Evolutionary conservation across 2,797 vertebrate genomes (phyloP).

Genomic region (Austrolebias charrua): DNA sequence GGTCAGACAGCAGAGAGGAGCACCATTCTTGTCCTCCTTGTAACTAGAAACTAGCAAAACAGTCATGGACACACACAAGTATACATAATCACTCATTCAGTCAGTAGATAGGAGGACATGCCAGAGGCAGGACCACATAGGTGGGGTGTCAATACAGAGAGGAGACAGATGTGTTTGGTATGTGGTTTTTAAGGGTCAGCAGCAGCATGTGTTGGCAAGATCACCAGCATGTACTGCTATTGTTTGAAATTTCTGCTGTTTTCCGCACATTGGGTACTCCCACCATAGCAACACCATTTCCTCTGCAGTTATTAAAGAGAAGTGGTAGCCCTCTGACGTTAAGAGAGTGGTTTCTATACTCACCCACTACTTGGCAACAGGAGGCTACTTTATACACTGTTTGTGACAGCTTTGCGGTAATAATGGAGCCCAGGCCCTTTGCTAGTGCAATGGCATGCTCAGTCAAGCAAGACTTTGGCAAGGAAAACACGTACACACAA

Average conservation of each 20-base stretch:
- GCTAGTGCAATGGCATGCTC: constrained; percentile 72
- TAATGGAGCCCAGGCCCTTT: constrained; percentile 68
- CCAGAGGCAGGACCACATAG: constrained; percentile 68
- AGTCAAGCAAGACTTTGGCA: constrained; percentile 75
- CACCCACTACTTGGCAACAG: constrained; percentile 59
- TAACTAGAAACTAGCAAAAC: constrained; percentile 77
- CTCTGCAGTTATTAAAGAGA: constrained; percentile 6
- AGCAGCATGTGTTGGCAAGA: constrained; percentile 20
- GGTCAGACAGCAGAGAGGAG: constrained; percentile 69
- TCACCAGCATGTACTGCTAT: constrained; percentile 1
- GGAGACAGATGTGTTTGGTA: constrained; percentile 61
- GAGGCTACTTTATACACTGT: constrained; percentile 70
- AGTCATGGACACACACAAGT: constrained; percentile 37
- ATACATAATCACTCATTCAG: constrained; percentile 54
- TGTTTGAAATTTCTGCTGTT: not conserved
- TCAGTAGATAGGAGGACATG: constrained; percentile 55
- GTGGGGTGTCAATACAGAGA: constrained; percentile 54
- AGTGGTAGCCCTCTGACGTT: constrained; percentile 50
- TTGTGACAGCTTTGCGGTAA: constrained; percentile 78
- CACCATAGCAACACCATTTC: constrained; percentile 25
- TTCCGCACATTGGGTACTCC: constrained; percentile 14
- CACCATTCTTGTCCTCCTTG: constrained; percentile 67
- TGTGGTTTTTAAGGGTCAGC: constrained; percentile 38
- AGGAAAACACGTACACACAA: constrained; percentile 56
- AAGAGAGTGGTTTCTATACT: constrained; percentile 47